Conservation (phyloP, 1,140 invertebrate genomes). For the Proctacanthus coquilletti region DNA sequence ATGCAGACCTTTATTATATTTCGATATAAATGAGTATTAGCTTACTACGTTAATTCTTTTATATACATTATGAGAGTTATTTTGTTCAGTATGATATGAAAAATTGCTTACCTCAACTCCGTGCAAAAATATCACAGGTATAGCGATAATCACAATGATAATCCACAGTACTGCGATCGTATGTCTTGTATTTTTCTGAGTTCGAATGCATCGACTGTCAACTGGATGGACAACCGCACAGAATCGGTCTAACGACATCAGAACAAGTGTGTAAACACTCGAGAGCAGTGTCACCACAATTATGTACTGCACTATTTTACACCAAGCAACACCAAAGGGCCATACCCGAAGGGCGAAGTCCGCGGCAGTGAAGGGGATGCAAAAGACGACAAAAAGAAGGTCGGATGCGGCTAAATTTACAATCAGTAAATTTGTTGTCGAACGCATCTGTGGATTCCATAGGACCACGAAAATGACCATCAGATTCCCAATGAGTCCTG, state of each 20-base stretch:
- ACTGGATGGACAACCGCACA: constrained; percentile 90
- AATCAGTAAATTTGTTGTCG: constrained; percentile 84
- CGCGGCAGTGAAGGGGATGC: constrained; percentile 78
- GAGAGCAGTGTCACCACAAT: constrained; percentile 85
- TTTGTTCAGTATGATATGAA: not conserved
- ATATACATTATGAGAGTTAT: no score
- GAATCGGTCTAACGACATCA: constrained; percentile 91
- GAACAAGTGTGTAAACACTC: constrained; percentile 86
- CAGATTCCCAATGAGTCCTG: constrained; percentile 77
- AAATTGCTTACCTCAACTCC: constrained; percentile 38
- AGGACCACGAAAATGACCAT: constrained; percentile 71
- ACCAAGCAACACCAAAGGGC: constrained; percentile 83
- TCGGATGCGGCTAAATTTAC: constrained; percentile 79
- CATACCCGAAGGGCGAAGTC: constrained; percentile 72
- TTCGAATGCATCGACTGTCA: constrained; percentile 60
- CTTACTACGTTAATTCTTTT: no score
- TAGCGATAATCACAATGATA: constrained; percentile 54
- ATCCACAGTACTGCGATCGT: constrained; percentile 69
- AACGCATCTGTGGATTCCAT: constrained; percentile 77
- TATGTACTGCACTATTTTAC: constrained; percentile 59
- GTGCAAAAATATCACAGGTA: constrained; percentile 61
- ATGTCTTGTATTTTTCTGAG: constrained; percentile 60
- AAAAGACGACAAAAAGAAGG: constrained; percentile 85
- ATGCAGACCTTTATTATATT: no score
- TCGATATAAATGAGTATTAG: no score